Percentiles rank a stretch among this genome's conserved stretches.
phyloP scores from a whole-genome alignment of 1,140 invertebrate genomes.

The Parapsyche elsis region DNA sequence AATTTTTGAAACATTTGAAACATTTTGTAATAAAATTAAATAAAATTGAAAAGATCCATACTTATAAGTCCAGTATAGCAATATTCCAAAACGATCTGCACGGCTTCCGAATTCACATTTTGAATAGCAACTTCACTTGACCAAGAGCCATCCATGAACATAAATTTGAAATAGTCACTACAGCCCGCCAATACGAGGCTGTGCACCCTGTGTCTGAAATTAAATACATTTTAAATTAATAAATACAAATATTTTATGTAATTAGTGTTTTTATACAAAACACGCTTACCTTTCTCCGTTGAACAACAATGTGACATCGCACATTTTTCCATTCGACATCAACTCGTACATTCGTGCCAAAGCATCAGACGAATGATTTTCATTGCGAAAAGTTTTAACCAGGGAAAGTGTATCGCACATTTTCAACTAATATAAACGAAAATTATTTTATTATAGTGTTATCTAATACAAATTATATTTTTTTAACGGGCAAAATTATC shows the following conservation, averaged over 20 bases:
- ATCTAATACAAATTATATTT: too few species aligned
- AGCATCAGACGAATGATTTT: not conserved
- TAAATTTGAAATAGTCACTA: conserved; percentile 5
- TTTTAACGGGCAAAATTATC: too few species aligned
- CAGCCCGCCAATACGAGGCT: not conserved
- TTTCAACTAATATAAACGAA: not conserved
- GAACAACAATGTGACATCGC: not conserved
- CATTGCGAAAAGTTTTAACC: not conserved
- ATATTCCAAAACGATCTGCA: not conserved
- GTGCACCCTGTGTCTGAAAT: not conserved
- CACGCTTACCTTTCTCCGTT: not conserved
- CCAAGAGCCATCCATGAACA: not conserved
- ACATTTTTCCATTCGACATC: not conserved
- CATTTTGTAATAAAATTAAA: not conserved
- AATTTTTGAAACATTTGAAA: not conserved
- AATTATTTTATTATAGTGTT: too few species aligned
- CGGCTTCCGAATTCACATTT: not conserved
- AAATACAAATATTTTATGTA: too few species aligned
- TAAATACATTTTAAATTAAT: not conserved
- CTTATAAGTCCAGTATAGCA: conserved; percentile 6
- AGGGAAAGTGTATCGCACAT: not conserved
- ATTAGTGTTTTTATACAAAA: too few species aligned
- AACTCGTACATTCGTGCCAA: conserved; percentile 2
- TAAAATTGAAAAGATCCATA: not conserved
- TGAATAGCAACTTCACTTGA: not conserved